Evolutionary conservation across 1,140 invertebrate genomes (phyloP).

Genomic region (Drosophila melanogaster): Release_6_plus_ISO1_MT NC_004354.4:16903001-16903500

Average conservation of each 20-base stretch:
- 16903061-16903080: slow-evolving; percentile 25
- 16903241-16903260: slow-evolving; percentile 2
- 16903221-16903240: slow-evolving; percentile 2
- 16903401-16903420: no score
- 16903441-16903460: neutral
- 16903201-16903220: slow-evolving; percentile 11
- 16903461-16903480: neutral
- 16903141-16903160: neutral
- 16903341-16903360: neutral
- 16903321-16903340: neutral
- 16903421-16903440: neutral
- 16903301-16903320: neutral
- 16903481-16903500: slow-evolving; percentile 3
- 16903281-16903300: slow-evolving; percentile 1
- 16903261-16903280: neutral
- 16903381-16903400: no score
- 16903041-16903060: slow-evolving; percentile 10
- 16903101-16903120: slow-evolving; percentile 24
- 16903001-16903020: slow-evolving; percentile 33
- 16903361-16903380: neutral
- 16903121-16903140: slow-evolving; percentile 21
- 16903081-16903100: slow-evolving; percentile 17
- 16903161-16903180: neutral
- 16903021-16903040: slow-evolving; percentile 1
- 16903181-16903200: slow-evolving; percentile 15